Evolutionary conservation across 2,797 vertebrate species (phyloP), one percentile per base, ranked within the genome.

Genomic region (Anableps anableps): DNA sequence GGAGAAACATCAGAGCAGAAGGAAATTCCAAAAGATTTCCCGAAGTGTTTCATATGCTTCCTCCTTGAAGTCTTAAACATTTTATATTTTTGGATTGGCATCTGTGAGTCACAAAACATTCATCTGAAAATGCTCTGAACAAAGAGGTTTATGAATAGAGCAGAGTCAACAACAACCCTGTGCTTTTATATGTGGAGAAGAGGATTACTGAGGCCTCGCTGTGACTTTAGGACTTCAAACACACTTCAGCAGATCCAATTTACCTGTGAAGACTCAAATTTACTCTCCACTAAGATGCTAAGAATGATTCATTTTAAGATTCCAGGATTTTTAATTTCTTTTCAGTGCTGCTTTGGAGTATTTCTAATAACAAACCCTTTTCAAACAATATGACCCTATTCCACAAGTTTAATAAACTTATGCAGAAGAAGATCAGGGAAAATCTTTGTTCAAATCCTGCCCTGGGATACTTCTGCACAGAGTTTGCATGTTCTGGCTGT

Each of bases 311-410:
- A 47, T 87, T 84, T 62, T 88, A 80, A 86, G 85, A 87, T 87
- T 86, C 79, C 82, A 85, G 83, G 81, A 80, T 71, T 72, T 83
- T 48, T 86, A 75, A 86, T 91, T 90, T 90, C 78, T 70, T 79
- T 75, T 70, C 26, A 83, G 85, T 87, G 85, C 85, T n/a, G 88
- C 85, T 88, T 92, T 86, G 43, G 41, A 60, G 36, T 85, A 70
- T 70, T 23, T 21, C 45, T 43, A 10, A 60, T 58, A 11, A 64
- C 48, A 76, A 41, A 1, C 36, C 26, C 7, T 76, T 77, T 76
- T 80, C 66, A 36, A 21, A 6, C 62, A 64, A 64, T 21, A 19
- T 36, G 31, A 36, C 13, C 1, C 53, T 5, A 17, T 21, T 36
- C 16, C 17, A 64, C 31, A 64, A 64, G 17, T 36, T 36, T 36